A percentile compares a stretch with the other conserved stretches of the same genome.
Evolutionary conservation across 2,888 invertebrate genomes (phyloP).

Genomic region (Pristionchus entomophagus): DNA sequence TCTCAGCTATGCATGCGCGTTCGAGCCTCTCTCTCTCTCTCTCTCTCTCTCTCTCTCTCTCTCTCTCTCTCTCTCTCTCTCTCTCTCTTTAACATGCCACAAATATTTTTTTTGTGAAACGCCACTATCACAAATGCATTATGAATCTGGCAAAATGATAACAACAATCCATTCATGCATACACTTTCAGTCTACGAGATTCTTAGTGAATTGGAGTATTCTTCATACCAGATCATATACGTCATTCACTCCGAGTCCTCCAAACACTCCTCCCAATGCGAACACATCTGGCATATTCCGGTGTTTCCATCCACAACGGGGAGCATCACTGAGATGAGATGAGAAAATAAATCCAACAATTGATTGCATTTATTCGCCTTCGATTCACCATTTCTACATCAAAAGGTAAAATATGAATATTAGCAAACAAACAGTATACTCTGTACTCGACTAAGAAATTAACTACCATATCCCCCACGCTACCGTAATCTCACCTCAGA

Average conservation of each 20-base stretch:
- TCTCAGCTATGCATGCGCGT: no score
- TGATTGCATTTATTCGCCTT: no score
- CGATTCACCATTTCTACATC: no score
- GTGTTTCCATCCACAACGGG: constrained; percentile 1
- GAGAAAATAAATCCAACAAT: not conserved
- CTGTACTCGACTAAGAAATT: not conserved
- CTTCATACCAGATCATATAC: not conserved
- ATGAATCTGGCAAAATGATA: not conserved
- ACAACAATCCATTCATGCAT: not conserved
- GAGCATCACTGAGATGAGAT: not conserved
- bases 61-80: no score
- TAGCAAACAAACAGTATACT: not conserved
- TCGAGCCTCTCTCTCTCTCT: no score
- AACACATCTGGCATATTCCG: not conserved
- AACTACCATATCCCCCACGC: not conserved
- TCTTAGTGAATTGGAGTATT: no score
- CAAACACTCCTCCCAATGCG: not conserved
- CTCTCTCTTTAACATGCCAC: not conserved
- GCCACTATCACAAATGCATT: not conserved
- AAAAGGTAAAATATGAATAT: no score
- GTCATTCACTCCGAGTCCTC: not conserved
- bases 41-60: no score
- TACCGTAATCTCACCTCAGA: not conserved
- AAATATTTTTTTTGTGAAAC: not conserved
- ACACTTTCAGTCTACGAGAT: not conserved